A percentile compares a stretch with the other conserved stretches of the same genome.
Conservation (phyloP, 2,888 invertebrate species). For the Neria commutata region DNA sequence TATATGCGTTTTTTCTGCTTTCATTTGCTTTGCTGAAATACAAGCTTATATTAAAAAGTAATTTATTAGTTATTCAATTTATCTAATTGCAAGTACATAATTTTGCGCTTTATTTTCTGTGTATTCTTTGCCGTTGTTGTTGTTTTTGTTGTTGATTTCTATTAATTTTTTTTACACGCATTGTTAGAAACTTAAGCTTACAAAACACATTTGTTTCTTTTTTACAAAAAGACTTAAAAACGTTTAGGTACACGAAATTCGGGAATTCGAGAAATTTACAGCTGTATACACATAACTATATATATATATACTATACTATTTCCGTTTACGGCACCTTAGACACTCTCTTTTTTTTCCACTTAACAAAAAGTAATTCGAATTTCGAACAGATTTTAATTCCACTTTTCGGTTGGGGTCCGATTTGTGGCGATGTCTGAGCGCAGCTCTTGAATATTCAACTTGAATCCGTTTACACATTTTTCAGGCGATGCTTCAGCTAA, state of each 20-base stretch:
- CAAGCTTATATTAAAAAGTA: conserved; percentile 51
- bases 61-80: conserved; percentile 41
- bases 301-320: too few relatives aligned
- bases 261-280: too few relatives aligned
- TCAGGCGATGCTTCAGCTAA: too few relatives aligned
- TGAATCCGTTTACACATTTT: too few relatives aligned
- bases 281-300: too few relatives aligned
- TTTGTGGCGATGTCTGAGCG: too few relatives aligned
- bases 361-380: too few relatives aligned
- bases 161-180: background rate
- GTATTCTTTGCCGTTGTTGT: conserved; percentile 32
- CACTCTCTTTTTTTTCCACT: too few relatives aligned
- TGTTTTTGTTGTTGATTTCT: conserved; percentile 13
- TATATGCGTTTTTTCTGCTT: conserved; percentile 9
- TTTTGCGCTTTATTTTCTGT: conserved; percentile 27
- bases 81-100: conserved; percentile 42
- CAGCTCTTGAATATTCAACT: too few relatives aligned
- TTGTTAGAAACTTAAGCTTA: background rate
- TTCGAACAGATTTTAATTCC: too few relatives aligned
- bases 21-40: conserved; percentile 31
- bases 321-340: too few relatives aligned
- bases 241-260: conserved; percentile 10
- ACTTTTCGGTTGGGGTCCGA: too few relatives aligned
- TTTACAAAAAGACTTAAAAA: conserved; percentile 20
- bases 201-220: conserved; percentile 5